A percentile compares a stretch with the other conserved stretches of the same genome.
phyloP scores from a whole-genome alignment of 2,888 invertebrate species.

The Mycalesis mineus region DNA sequence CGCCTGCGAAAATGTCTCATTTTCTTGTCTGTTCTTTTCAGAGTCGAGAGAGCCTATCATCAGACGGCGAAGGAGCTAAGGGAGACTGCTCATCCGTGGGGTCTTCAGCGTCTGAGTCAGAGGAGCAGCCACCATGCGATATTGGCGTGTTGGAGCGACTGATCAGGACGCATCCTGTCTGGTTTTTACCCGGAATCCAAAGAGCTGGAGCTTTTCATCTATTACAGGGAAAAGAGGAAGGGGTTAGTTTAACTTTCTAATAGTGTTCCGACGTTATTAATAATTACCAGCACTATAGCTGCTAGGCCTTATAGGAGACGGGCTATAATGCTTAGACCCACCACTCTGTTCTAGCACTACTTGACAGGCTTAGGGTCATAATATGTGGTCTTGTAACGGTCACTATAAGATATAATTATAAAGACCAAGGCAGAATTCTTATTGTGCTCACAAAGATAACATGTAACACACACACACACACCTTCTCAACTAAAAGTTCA shows the following conservation, averaged over 20 bases:
- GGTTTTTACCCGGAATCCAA: conserved; percentile 96
- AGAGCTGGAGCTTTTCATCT: conserved; percentile 95
- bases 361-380: too few relatives aligned
- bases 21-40: conserved; percentile 45
- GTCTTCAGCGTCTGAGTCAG: conserved; percentile 76
- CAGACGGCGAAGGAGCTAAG: conserved; percentile 79
- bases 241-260: conserved; percentile 87
- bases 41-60: conserved; percentile 83
- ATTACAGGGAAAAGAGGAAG: conserved; percentile 94
- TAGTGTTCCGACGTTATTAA: too few relatives aligned
- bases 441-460: too few relatives aligned
- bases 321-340: too few relatives aligned
- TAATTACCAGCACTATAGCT: too few relatives aligned
- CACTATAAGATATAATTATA: too few relatives aligned
- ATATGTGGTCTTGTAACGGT: too few relatives aligned
- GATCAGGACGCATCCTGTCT: conserved; percentile 94
- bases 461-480: too few relatives aligned
- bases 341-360: too few relatives aligned
- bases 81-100: conserved; percentile 80
- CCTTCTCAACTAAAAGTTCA: too few relatives aligned
- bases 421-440: too few relatives aligned
- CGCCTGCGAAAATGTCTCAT: background rate
- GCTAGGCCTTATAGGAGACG: too few relatives aligned
- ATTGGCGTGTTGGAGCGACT: conserved; percentile 91
- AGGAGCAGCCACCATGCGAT: conserved; percentile 87